These are phyloP conservation scores for Clanis bilineata DNA, from an alignment of 2,888 invertebrate species.

Conservation along the genomic window DNA sequence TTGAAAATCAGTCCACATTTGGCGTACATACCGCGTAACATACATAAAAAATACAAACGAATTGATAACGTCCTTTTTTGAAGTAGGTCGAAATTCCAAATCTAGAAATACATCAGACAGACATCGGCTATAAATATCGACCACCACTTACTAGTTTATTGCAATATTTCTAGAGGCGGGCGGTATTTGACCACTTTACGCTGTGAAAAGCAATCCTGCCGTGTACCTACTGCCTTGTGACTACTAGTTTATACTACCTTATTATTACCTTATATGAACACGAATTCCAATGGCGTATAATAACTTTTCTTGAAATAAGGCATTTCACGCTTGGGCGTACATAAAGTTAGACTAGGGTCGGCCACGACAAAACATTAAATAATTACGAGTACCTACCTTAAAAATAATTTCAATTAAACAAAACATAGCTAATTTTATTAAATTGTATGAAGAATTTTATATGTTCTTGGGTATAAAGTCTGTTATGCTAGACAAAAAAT, in stretches of 20 bases:
- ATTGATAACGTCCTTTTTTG: no score
- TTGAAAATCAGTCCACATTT: no score
- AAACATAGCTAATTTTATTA: no score
- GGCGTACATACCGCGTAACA: no score
- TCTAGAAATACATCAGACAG: no score
- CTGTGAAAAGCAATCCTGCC: not conserved
- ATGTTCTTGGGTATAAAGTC: no score
- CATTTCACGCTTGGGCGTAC: not conserved
- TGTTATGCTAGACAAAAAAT: no score
- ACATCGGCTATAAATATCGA: not conserved
- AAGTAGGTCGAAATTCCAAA: no score
- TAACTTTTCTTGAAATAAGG: not conserved
- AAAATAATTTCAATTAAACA: no score
- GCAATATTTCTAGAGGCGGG: slow-evolving; percentile 4
- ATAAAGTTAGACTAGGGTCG: not conserved
- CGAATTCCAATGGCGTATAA: not conserved
- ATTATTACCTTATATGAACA: not conserved
- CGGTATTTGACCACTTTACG: slow-evolving; percentile 1
- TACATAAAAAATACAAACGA: no score
- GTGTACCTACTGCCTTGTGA: not conserved
- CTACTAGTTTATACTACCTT: not conserved
- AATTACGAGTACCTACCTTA: not conserved
- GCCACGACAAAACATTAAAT: not conserved
- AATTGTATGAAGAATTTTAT: no score
- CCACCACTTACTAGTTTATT: not conserved